Conservation (phyloP, 1,140 invertebrate genomes). For the Wasmannia auropunctata region DNA sequence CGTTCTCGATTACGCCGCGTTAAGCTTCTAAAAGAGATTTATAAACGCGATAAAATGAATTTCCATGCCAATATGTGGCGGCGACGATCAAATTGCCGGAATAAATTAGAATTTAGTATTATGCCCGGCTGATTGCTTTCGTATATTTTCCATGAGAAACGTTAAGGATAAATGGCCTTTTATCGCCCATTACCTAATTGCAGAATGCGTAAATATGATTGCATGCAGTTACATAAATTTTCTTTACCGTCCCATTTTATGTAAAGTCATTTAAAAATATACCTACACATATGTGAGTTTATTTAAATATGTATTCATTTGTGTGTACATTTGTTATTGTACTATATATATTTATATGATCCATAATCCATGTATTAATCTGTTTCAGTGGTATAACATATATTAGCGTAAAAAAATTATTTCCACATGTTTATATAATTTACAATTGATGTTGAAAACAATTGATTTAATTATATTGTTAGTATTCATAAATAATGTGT, state of each 20-base stretch:
- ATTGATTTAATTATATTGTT: too few species aligned
- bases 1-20: constrained; percentile 70
- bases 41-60: constrained; percentile 71
- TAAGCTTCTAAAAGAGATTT: constrained; percentile 77
- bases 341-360: neutral
- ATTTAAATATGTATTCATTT: neutral
- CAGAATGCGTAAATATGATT: neutral
- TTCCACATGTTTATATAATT: neutral
- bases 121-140: constrained; percentile 61
- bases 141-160: constrained; percentile 51
- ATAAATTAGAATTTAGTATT: constrained; percentile 77
- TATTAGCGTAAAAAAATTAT: neutral
- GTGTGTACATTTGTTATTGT: neutral
- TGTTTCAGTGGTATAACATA: too few species aligned
- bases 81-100: constrained; percentile 64
- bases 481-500: too few species aligned
- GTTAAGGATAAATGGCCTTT: constrained; percentile 28
- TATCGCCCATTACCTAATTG: neutral
- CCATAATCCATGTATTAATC: too few species aligned
- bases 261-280: neutral
- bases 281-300: neutral
- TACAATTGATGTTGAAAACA: too few species aligned
- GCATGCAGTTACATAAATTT: constrained; percentile 2
- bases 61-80: constrained; percentile 53
- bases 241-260: neutral